Conservation (phyloP, 1,140 invertebrate species). For the Drepana arcuata region DNA sequence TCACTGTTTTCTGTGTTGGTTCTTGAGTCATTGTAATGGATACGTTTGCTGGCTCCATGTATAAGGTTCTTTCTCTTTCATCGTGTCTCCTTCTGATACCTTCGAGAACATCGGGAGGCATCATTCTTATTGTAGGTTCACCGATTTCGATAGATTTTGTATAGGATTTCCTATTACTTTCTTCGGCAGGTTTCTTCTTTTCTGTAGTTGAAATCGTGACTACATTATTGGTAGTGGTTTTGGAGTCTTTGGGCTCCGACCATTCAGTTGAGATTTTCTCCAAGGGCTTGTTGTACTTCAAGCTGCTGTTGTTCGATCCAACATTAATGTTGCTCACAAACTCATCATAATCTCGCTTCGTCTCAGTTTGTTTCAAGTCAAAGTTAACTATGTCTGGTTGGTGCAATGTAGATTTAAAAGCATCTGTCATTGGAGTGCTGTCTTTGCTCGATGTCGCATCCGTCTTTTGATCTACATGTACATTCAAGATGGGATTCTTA, state of each 20-base stretch:
- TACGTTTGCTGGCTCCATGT: conserved; percentile 58
- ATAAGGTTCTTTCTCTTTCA: conserved; percentile 48
- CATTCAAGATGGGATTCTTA: conserved; percentile 68
- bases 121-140: conserved; percentile 40
- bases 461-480: conserved; percentile 49
- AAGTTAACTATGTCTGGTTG: conserved; percentile 69
- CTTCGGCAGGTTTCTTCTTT: conserved; percentile 24
- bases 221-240: conserved; percentile 49
- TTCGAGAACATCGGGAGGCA: conserved; percentile 62
- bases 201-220: conserved; percentile 62
- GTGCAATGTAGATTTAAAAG: conserved; percentile 61
- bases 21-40: conserved; percentile 62
- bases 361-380: conserved; percentile 38
- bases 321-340: conserved; percentile 67
- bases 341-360: conserved; percentile 44
- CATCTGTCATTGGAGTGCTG: conserved; percentile 42
- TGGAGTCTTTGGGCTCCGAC: conserved; percentile 34
- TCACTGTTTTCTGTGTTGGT: conserved; percentile 65
- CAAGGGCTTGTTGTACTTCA: conserved; percentile 37
- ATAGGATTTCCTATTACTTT: conserved; percentile 39
- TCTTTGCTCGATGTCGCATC: conserved; percentile 42
- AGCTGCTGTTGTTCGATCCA: conserved; percentile 59
- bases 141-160: conserved; percentile 70
- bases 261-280: conserved; percentile 38
- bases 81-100: conserved; percentile 44